Conservation (phyloP, 1,140 invertebrate genomes). For the Cylas formicarius region DNA sequence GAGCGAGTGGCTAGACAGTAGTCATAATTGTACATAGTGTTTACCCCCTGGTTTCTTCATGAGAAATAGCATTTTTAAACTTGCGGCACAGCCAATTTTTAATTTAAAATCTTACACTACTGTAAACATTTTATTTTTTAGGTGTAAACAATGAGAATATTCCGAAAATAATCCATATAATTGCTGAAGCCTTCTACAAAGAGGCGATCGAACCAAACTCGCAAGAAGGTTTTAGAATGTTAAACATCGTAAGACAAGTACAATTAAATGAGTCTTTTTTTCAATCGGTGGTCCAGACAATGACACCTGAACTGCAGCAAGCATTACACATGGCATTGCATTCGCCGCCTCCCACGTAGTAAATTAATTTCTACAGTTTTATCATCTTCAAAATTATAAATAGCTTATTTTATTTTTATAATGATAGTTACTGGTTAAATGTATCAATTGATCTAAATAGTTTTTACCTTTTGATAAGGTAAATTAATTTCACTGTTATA, state of each 20-base stretch:
- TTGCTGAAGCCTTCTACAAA: conserved; percentile 80
- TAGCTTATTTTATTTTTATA: too few relatives aligned
- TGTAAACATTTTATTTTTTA: too few relatives aligned
- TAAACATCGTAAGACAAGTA: conserved; percentile 70
- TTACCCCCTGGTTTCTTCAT: too few relatives aligned
- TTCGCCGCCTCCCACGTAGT: conserved; percentile 24
- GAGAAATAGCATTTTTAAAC: too few relatives aligned
- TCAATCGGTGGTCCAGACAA: conserved; percentile 67
- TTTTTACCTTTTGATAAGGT: not conserved
- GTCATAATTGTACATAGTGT: too few relatives aligned
- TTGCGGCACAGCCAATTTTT: too few relatives aligned
- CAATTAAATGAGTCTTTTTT: conserved; percentile 77
- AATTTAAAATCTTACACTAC: too few relatives aligned
- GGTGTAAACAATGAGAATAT: conserved; percentile 79
- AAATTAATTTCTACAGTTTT: conserved; percentile 8
- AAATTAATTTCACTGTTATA: not conserved
- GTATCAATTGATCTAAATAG: too few relatives aligned
- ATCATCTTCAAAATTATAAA: too few relatives aligned
- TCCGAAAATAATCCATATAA: conserved; percentile 77
- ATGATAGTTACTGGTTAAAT: too few relatives aligned
- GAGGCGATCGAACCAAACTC: conserved; percentile 69
- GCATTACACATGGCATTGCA: conserved; percentile 65
- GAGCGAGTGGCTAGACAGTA: too few relatives aligned
- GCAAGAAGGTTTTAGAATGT: conserved; percentile 55
- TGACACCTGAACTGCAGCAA: conserved; percentile 73